Evolutionary conservation across 2,113 vertebrate species (phyloP), one percentile per base, ranked within the genome.

Genomic region (Sinocyclocheilus maitianheensis): DNA sequence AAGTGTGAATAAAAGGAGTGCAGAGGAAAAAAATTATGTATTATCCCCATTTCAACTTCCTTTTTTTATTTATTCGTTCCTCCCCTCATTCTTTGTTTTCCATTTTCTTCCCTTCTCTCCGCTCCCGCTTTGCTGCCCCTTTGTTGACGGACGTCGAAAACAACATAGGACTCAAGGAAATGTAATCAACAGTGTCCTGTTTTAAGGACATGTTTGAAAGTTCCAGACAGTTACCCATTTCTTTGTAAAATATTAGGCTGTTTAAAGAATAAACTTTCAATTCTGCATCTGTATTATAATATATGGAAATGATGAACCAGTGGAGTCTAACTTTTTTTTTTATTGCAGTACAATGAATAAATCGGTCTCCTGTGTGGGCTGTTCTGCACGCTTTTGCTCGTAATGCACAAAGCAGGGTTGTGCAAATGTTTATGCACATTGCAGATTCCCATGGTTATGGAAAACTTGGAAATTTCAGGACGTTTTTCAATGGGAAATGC

Each of bases 211-310:
- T 93, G 89, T 92, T 94, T 91, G 92, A 94, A 93, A 93, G 93
- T 93, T 93, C 93, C 93, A 94, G 94, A 92, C 95, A 95, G 94
- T 94, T 95, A 94, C 74, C 92, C 93, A 92, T 93, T 94, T 94
- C 95, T 93, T 95, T 96, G 95, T 96, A 96, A 94, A 94, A 95
- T 96, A 96, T 90, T 95, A 95, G 95, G 93, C 93, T 95, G 94
- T 96, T 96, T 92, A 95, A 96, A 94, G 92, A 94, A 95, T 94
- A 95, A 95, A 95, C 93, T 94, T 95, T 95, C 92, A 94, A 94
- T 92, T 95, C 94, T 95, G 94, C 94, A 95, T 94, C 94, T 96
- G 95, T 95, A 95, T 95, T 95, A 94, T 96, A 95, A 94, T 94
- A 94, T 95, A 95, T 94, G 90, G 92, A 93, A 92, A 93, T 88